Conservation (phyloP, 2,888 invertebrate species). For the Melitaea athalia region DNA sequence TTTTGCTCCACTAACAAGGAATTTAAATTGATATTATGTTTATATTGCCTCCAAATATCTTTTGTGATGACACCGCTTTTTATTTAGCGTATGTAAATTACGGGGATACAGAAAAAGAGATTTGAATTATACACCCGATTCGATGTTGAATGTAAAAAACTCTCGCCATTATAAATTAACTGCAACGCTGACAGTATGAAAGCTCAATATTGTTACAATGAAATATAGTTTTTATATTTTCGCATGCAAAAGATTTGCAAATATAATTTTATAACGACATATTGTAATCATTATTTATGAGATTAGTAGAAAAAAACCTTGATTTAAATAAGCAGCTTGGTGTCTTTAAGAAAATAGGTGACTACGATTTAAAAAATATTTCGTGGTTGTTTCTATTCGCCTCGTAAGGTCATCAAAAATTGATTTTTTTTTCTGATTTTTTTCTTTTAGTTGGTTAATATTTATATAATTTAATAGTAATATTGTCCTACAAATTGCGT, state of each 20-base stretch:
- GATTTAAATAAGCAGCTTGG: too few species aligned
- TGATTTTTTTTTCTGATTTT: too few species aligned
- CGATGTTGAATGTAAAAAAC: slow-evolving; percentile 69
- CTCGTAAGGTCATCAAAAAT: too few species aligned
- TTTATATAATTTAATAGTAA: too few species aligned
- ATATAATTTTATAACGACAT: neutral
- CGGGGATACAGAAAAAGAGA: slow-evolving; percentile 78
- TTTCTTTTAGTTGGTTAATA: too few species aligned
- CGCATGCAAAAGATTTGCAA: neutral
- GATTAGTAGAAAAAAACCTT: too few species aligned
- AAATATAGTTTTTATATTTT: neutral
- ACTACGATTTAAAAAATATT: too few species aligned
- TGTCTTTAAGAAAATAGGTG: too few species aligned
- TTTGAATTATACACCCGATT: slow-evolving; percentile 77
- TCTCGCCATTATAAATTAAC: slow-evolving; percentile 47
- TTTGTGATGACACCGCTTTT: slow-evolving; percentile 83
- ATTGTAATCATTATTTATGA: neutral
- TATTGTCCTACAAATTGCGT: too few species aligned
- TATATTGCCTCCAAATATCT: slow-evolving; percentile 82
- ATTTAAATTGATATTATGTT: slow-evolving; percentile 83
- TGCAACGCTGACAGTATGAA: slow-evolving; percentile 7
- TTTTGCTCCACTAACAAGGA: slow-evolving; percentile 82
- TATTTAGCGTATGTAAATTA: slow-evolving; percentile 82
- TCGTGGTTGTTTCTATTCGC: too few species aligned
- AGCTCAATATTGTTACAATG: neutral